A percentile compares a stretch with the other conserved stretches of the same genome.
phyloP scores from a whole-genome alignment of 2,797 vertebrate genomes.

The Schizopygopsis pylzovi region DNA sequence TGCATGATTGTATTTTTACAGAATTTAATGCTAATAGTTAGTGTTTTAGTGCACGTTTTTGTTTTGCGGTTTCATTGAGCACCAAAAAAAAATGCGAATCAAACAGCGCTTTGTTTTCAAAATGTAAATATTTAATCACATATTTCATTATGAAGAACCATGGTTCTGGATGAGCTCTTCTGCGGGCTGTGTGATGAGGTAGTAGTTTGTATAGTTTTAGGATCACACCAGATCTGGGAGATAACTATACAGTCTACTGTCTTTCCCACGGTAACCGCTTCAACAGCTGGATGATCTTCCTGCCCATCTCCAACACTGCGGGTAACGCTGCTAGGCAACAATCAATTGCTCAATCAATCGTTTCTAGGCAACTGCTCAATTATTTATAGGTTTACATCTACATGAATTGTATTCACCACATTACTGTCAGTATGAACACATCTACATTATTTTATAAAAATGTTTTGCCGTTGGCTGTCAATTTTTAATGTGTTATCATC shows the following conservation, averaged over 20 bases:
- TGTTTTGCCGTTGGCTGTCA: neutral
- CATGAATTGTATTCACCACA: neutral
- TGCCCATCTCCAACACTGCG: slow-evolving; percentile 16
- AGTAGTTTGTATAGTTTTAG: slow-evolving; percentile 99
- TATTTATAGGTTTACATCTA: slow-evolving; percentile 20
- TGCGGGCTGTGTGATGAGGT: slow-evolving; percentile 92
- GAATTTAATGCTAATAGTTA: neutral
- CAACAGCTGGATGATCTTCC: slow-evolving; percentile 58
- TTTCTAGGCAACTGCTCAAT: slow-evolving; percentile 40
- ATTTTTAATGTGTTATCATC: neutral
- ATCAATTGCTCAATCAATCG: neutral
- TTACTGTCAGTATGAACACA: neutral
- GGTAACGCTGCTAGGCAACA: slow-evolving; percentile 9
- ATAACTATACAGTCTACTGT: slow-evolving; percentile 99
- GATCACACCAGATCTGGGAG: slow-evolving; percentile 99
- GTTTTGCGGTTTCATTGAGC: neutral
- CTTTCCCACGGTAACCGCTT: slow-evolving; percentile 87
- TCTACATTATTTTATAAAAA: neutral
- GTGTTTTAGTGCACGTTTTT: neutral
- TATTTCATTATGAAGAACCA: neutral
- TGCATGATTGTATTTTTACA: neutral
- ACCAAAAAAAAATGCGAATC: neutral
- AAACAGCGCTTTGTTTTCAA: neutral
- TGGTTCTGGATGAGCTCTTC: neutral
- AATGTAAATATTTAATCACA: neutral